These are phyloP conservation scores for Aptenodytes patagonicus DNA, from an alignment of 2,113 vertebrate species.

Conservation along the genomic window DNA sequence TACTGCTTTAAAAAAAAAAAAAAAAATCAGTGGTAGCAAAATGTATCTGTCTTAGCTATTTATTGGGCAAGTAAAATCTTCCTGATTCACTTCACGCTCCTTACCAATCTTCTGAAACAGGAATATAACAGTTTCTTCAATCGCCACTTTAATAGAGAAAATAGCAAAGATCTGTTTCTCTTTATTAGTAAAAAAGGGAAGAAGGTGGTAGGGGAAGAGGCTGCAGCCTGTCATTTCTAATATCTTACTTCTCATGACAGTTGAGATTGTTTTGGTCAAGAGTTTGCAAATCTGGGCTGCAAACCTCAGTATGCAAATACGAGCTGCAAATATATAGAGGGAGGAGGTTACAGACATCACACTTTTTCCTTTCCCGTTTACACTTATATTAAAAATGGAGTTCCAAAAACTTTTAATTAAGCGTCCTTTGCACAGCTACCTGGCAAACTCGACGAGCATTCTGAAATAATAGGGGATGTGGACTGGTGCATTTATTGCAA, in stretches of 20 bases:
- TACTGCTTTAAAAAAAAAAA: not conserved
- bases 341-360: not conserved
- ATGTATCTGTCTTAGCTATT: not conserved
- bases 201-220: not conserved
- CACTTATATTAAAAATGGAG: not conserved
- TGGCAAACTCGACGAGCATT: fast-evolving
- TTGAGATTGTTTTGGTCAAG: not conserved
- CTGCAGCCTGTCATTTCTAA: not conserved
- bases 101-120: not conserved
- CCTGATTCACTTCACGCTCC: not conserved
- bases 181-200: not conserved
- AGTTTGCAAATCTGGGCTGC: not conserved
- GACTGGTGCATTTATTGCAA: not conserved
- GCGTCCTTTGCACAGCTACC: not conserved
- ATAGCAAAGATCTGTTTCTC: not conserved
- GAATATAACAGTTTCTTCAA: not conserved
- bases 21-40: not conserved
- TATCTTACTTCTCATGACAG: not conserved
- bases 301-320: not conserved
- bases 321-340: not conserved
- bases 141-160: not conserved
- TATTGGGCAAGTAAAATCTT: not conserved
- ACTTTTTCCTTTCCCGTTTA: not conserved
- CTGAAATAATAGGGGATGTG: not conserved
- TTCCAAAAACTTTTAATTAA: not conserved